Evolutionary conservation across 2,113 vertebrate species (phyloP), one percentile per base, ranked within the genome.

Genomic region (Illadopsis cleaveri): DNA sequence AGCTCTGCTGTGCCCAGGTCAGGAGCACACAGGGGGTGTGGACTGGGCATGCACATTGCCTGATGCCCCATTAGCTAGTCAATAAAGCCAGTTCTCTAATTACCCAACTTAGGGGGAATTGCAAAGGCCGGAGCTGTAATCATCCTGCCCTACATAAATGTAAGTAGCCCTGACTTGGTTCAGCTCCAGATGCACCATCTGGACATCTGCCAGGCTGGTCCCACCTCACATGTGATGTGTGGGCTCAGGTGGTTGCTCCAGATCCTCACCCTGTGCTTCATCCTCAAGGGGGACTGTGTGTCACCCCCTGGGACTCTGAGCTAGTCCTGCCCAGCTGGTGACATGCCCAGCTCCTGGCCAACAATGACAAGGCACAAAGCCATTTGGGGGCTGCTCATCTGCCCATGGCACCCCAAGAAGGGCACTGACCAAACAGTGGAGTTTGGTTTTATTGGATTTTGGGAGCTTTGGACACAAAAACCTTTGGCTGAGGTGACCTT

Each of bases 121-220:
- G 90, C 57, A 61, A 90, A 90, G 45, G 50, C 57, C 20, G 0
- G 5, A 37, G 68, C 62, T 78, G 90, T 82, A 88, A 90, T 92
- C 90, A 83, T 72, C 54, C 79, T 86, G 88, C 75, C 88, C 95
- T 93, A 95, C 82, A 90, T 90, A 95, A 94, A 88, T 76, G 57
- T 72, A 90, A 92, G 75, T 48, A 94, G 48, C n/a, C 33, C 31
- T 1, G 2, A 72, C 94, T 68, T 93, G 37, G 47, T 90, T 90
- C 73, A 56, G 51, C 56, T 86, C 60, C 0, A 0, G 76, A 73
- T 38, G 19, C 30, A 71, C 37, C 51, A 84, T 64, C 60, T 71
- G 38, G 69, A 75, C 9, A 2, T 61, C 45, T 62, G 81, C 72
- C 77, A 89, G 72, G 17, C 47, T 48, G 79, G 44, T 80, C 54